A percentile compares a stretch with the other conserved stretches of the same genome.
Conservation (phyloP, 2,113 vertebrate genomes). For the Cyprinodon brontotheroides region DNA sequence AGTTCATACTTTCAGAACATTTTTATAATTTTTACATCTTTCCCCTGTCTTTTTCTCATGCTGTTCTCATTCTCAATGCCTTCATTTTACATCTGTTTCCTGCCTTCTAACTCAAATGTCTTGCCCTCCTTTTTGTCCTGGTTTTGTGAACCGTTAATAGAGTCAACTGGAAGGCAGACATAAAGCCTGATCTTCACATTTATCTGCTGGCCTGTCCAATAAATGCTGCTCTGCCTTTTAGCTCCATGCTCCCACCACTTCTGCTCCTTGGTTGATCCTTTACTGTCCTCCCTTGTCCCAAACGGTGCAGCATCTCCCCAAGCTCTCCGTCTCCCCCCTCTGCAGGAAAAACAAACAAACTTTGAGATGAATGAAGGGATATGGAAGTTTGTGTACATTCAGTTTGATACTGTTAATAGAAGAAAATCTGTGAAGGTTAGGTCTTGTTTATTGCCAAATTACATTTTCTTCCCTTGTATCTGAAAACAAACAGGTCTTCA, state of each 20-base stretch:
- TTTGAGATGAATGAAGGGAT: slow-evolving; percentile 61
- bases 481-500: slow-evolving; percentile 10
- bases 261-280: slow-evolving; percentile 50
- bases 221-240: neutral
- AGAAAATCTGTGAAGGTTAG: slow-evolving; percentile 47
- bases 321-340: slow-evolving; percentile 42
- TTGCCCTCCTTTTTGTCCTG: neutral
- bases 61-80: neutral
- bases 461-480: slow-evolving; percentile 33
- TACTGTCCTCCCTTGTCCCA: slow-evolving; percentile 41
- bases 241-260: slow-evolving; percentile 25
- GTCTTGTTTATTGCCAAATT: slow-evolving; percentile 56
- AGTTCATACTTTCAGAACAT: neutral
- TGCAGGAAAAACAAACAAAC: slow-evolving; percentile 62
- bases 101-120: neutral
- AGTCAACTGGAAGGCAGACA: neutral
- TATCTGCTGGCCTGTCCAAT: neutral
- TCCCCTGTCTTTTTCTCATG: neutral
- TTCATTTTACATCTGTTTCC: neutral
- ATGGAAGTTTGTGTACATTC: slow-evolving; percentile 32
- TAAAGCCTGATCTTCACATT: neutral
- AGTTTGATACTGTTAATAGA: slow-evolving; percentile 31
- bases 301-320: slow-evolving; percentile 22
- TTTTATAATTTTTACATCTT: neutral
- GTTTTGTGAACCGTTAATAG: neutral